Evolutionary conservation across 2,797 vertebrate species (phyloP).

Genomic region (Pagetopsis macropterus): DNA sequence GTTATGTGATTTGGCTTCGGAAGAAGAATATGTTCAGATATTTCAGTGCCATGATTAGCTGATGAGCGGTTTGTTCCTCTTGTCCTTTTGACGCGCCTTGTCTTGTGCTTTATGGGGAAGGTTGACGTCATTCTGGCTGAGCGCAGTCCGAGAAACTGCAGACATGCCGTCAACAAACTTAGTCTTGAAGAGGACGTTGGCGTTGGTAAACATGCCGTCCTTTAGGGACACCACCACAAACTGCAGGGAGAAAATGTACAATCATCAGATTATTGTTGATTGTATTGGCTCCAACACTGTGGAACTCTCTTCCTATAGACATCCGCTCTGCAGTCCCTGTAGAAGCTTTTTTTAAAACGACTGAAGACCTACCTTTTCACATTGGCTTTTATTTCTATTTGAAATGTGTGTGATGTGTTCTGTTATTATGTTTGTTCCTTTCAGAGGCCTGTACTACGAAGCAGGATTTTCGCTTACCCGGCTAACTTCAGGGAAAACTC

Average conservation of each 20-base stretch:
- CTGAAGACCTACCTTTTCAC: too few relatives aligned
- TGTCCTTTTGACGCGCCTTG: slow-evolving; percentile 77
- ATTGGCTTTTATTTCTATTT: too few relatives aligned
- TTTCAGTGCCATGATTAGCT: slow-evolving; percentile 14
- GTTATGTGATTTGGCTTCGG: background rate
- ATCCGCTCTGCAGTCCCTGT: too few relatives aligned
- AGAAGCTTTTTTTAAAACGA: too few relatives aligned
- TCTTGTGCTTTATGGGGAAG: slow-evolving; percentile 66
- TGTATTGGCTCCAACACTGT: too few relatives aligned
- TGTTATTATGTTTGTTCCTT: too few relatives aligned
- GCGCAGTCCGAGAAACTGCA: slow-evolving; percentile 84
- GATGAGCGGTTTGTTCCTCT: slow-evolving; percentile 62
- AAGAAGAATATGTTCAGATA: background rate
- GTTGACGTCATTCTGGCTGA: slow-evolving; percentile 75
- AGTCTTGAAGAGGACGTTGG: slow-evolving; percentile 96
- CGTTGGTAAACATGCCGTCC: slow-evolving; percentile 98
- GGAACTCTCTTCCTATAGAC: too few relatives aligned
- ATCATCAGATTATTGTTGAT: too few relatives aligned
- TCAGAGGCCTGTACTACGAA: too few relatives aligned
- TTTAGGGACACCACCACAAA: slow-evolving; percentile 98
- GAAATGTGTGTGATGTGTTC: too few relatives aligned
- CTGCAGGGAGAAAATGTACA: slow-evolving; percentile 69
- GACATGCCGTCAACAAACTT: slow-evolving; percentile 95
- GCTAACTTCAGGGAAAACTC: too few relatives aligned
- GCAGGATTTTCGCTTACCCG: too few relatives aligned